Conservation (phyloP, 2,888 invertebrate genomes). For the Orchestes rusci region DNA sequence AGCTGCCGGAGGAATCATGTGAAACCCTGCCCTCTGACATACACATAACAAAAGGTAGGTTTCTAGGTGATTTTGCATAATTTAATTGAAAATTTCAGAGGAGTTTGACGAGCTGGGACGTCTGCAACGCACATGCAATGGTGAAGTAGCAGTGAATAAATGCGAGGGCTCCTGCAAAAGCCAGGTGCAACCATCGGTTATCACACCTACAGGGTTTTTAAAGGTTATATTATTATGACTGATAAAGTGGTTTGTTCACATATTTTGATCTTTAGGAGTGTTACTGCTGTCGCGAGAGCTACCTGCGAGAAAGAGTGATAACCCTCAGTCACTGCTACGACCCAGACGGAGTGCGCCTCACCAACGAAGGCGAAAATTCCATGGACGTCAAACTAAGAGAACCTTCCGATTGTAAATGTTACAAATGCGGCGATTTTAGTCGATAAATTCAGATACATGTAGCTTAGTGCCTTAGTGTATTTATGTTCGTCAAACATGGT, state of each 20-base stretch:
- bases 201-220: conserved; percentile 79
- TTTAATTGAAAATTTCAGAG: conserved; percentile 50
- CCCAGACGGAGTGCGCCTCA: conserved; percentile 74
- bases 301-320: conserved; percentile 71
- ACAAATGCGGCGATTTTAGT: conserved; percentile 80
- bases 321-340: conserved; percentile 81
- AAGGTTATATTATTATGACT: conserved; percentile 64
- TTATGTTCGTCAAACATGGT: too few species aligned
- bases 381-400: conserved; percentile 81
- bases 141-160: conserved; percentile 84
- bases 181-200: conserved; percentile 86
- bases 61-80: conserved; percentile 4
- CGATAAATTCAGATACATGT: conserved; percentile 46
- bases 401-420: conserved; percentile 85
- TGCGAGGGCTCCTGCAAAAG: conserved; percentile 91
- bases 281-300: conserved; percentile 85
- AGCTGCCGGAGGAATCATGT: conserved; percentile 63
- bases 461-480: neutral
- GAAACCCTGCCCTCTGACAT: conserved; percentile 82
- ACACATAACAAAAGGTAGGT: conserved; percentile 74
- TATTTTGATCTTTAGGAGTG: conserved; percentile 60
- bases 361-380: conserved; percentile 58
- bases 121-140: conserved; percentile 78
- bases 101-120: conserved; percentile 84
- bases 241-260: neutral